Base-by-base conservation (phyloP, 2,888 invertebrate genomes). In the Norana najaformis region DNA sequence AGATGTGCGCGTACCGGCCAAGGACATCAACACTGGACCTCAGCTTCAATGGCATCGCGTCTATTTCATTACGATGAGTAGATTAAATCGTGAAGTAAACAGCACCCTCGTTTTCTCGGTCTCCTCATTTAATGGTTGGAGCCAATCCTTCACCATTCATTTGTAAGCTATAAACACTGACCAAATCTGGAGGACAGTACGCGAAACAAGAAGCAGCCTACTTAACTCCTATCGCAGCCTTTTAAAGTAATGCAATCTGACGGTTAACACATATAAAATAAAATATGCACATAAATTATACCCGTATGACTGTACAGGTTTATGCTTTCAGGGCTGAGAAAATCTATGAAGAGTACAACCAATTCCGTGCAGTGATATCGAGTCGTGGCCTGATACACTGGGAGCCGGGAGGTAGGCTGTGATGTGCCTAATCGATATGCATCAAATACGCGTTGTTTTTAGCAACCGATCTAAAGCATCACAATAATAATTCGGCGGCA, bases 351-450 rank as follows among this genome's bases (percentile, higher is more conserved):
- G 92, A 92, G 88, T 92, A 92, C 91, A 89, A 90, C 13, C 91
- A 92, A 91, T 92, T 92, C 90, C 90, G 92, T 36, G 92, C 92
- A 34, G 91, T 92, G 11, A 91, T 92, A 16, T 90, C 91, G 30
- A 85, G 83, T 47, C 83, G 90, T 23, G 92, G 92, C 16, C 35
- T 88, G 37, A 89, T 92, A 69, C 92, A 92, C 90, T 92, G 92
- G 92, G 92, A 92, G 90, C 92, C 92, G 16, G 92, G 92, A 47
- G 92, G 91, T 91, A 88, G 69, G 69, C n/a, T n/a, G n/a, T n/a
- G n/a, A 83, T 35, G 35, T 36, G 39, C 37, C n/a, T 88, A 35
- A 6, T 37, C 16, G 8, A 34, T 36, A 30, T 82, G 35, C 53
- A 39, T 89, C 53, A n/a, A 35, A 69, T 69, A n/a, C n/a, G n/a